phyloP scores from a whole-genome alignment of 2,888 invertebrate genomes.

The Baccha elongata region DNA sequence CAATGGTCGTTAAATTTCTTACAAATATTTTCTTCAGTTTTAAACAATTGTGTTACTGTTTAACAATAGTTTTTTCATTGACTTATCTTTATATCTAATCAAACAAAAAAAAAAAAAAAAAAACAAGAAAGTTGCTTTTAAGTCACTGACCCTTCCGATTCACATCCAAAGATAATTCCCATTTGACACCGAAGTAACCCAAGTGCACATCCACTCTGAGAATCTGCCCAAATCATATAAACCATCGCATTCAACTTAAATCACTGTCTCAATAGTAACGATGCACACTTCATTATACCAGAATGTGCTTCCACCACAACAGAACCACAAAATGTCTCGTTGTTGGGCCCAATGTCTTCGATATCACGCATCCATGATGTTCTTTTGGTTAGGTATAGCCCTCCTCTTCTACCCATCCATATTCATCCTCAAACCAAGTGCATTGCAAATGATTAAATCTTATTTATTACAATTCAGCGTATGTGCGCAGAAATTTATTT shows the following conservation, averaged over 20 bases:
- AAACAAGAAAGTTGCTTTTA: not conserved
- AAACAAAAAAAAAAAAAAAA: not conserved
- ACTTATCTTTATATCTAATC: not conserved
- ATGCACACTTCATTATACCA: conserved; percentile 69
- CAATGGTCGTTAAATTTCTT: too few species aligned
- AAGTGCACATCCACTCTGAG: conserved; percentile 20
- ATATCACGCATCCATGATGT: conserved; percentile 45
- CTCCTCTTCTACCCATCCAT: conserved; percentile 7
- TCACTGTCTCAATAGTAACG: conserved; percentile 62
- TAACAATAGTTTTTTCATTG: too few species aligned
- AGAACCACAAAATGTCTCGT: conserved; percentile 30
- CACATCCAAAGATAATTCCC: not conserved
- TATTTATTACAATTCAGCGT: conserved; percentile 70
- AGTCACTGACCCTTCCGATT: conserved; percentile 53
- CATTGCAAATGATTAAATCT: conserved; percentile 72
- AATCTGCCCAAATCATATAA: conserved; percentile 50
- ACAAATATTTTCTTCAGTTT: too few species aligned
- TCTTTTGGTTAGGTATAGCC: conserved; percentile 3
- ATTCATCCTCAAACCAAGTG: conserved; percentile 38
- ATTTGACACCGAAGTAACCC: conserved; percentile 10
- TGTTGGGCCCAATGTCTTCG: conserved; percentile 23
- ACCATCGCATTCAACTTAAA: conserved; percentile 60
- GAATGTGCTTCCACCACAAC: conserved; percentile 64
- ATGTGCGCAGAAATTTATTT: conserved; percentile 68
- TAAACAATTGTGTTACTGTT: too few species aligned